Evolutionary conservation across 2,113 vertebrate species (phyloP), one percentile per base, ranked within the genome.

Genomic region (Seriola dumerili): DNA sequence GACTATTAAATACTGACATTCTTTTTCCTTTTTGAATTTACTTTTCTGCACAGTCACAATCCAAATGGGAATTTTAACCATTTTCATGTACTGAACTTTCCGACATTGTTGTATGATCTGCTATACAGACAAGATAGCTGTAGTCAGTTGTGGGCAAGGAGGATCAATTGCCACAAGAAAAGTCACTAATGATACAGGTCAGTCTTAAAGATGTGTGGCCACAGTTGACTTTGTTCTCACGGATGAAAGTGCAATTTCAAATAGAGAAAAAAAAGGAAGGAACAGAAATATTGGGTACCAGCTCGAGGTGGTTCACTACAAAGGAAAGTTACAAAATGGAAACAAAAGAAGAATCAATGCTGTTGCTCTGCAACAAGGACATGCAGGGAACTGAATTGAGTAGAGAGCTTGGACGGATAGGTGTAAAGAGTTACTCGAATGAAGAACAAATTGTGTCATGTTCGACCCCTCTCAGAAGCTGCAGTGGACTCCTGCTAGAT

Each of bases 311-410:
- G 36, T 54, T 75, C 42, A 59, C 64, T 63, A 46, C 67, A 63
- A 81, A 72, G 25, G 21, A 69, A 61, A 74, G 44, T 59, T 40
- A 71, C 62, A 67, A 77, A 76, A 77, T 70, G 46, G 50, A 80
- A 90, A 86, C 38, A 72, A 74, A 90, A 54, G 40, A 64, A 76
- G 42, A 88, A 91, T 88, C 88, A 76, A 80, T 90, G 62, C 7
- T 52, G 34, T 89, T 85, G 23, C 40, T 85, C 62, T 85, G 75
- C 36, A 78, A 58, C 72, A 57, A 40, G 40, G 40, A 19, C 66
- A 50, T 58, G 73, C 54, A 65, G 58, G 10, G 32, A 44, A 63
- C 66, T 67, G 69, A 55, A 81, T 63, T 75, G 54, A 54, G 70
- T 58, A 55, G 70, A 74, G 54, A 63, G 64, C 34, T 40, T 42